These are phyloP conservation scores for Melanotaenia boesemani DNA, from an alignment of 2,797 vertebrate species.

Conservation along the genomic window DNA sequence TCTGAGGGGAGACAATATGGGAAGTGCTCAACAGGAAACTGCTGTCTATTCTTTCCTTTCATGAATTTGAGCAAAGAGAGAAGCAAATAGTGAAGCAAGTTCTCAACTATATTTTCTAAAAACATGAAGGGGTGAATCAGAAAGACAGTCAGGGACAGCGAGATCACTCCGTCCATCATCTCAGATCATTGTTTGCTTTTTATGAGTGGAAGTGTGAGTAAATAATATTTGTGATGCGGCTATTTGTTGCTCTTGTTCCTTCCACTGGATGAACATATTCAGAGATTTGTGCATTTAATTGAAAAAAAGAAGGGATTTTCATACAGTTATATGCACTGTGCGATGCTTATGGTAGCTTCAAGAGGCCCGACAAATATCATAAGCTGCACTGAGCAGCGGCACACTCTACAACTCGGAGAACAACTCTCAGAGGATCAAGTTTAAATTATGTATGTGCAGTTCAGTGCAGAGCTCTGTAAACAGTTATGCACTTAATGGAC, in stretches of 20 bases:
- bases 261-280: conserved; percentile 42
- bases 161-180: conserved; percentile 51
- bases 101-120: conserved; percentile 50
- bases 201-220: conserved; percentile 20
- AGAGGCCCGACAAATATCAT: conserved; percentile 53
- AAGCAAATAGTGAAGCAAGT: conserved; percentile 55
- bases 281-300: conserved; percentile 47
- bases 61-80: conserved; percentile 45
- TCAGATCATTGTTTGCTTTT: conserved; percentile 61
- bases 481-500: conserved; percentile 80
- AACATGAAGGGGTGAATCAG: conserved; percentile 42
- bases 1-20: conserved; percentile 69
- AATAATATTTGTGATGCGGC: conserved; percentile 27
- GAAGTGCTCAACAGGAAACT: conserved; percentile 64
- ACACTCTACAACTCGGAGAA: conserved; percentile 55
- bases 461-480: conserved; percentile 78
- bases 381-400: conserved; percentile 46
- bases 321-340: conserved; percentile 24
- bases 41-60: conserved; percentile 56
- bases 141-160: conserved; percentile 33
- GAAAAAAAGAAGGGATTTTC: conserved; percentile 52
- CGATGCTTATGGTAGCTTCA: conserved; percentile 33
- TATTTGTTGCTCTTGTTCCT: conserved; percentile 53
- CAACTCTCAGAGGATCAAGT: conserved; percentile 68
- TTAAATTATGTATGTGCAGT: conserved; percentile 81